Base-by-base conservation (phyloP, 2,888 invertebrate species). In the Tricholauxania praeusta region DNA sequence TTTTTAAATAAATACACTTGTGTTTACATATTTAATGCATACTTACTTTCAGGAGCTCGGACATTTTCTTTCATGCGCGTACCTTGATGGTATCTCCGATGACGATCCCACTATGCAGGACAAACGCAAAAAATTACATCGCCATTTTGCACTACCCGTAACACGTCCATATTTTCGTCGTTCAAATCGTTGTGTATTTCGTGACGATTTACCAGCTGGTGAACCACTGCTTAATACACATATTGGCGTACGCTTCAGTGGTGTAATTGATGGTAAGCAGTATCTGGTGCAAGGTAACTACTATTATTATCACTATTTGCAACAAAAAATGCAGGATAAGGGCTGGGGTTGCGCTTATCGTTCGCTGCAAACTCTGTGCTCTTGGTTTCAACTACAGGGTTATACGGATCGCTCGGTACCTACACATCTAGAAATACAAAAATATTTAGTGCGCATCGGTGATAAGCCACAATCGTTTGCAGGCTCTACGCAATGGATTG, bases 261-360 rank as follows among this genome's bases (percentile, higher is more conserved):
- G 86, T 6, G 82, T 88, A 22, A 80, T 80, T 78, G 89, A 88
- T 74, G 90, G 90, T 59, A 88, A 89, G 78, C 83, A 89, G 73
- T 89, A 88, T 57, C 76, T 93, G 48, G 93, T 99, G 3, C 89
- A 92, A 76, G 99, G 99, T 1, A 90, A 91, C 76, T 99, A 99
- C 84, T 89, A 92, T 19, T 99, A 99, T 87, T 94, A 97, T 85
- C 99, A 99, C 87, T 99, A 99, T 86, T 94, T 96, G 92, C 98
- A 98, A 87, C 94, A 98, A 83, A 91, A 92, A 78, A 92, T 96
- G 85, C 94, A 98, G 86, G 99, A 99, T 83, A 93, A 94, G 85
- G 97, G 97, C n/a, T 99, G 99, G 99, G 99, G 99, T 6, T 99
- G 99, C 89, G 99, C 99, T 0, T 99, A 99, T 85, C 91, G 99